These are phyloP conservation scores for Drosophila eugracilis DNA, from an alignment of 1,140 invertebrate species.

Conservation along the genomic window DNA sequence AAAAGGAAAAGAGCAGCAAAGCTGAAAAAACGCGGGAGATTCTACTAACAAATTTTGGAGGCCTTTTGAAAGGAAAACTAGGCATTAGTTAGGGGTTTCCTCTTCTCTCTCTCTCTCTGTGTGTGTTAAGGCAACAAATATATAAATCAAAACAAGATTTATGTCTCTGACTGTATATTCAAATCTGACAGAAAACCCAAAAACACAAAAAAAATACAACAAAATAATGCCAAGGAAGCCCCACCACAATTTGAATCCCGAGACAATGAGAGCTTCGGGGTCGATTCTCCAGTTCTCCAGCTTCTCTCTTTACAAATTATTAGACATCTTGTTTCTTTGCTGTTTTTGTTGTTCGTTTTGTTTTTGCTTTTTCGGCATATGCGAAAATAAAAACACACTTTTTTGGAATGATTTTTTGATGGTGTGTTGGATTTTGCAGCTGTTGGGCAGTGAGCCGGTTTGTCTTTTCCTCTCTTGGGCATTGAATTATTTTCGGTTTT, in stretches of 20 bases:
- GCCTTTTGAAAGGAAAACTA: conserved; percentile 63
- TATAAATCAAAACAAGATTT: conserved; percentile 75
- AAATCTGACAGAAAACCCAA: conserved; percentile 53
- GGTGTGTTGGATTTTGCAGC: conserved; percentile 52
- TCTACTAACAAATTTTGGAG: conserved; percentile 26
- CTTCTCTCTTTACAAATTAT: conserved; percentile 65
- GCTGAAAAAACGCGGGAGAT: conserved; percentile 29
- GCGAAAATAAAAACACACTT: conserved; percentile 33
- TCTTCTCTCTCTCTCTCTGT: too few species aligned
- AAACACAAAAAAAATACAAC: neutral
- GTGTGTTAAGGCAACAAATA: too few species aligned
- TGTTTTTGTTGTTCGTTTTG: neutral
- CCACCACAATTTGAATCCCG: conserved; percentile 34
- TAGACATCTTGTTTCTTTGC: conserved; percentile 40
- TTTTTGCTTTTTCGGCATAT: conserved; percentile 32
- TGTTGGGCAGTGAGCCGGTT: conserved; percentile 67
- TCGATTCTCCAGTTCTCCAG: conserved; percentile 5
- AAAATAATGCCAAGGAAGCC: conserved; percentile 32
- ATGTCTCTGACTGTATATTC: conserved; percentile 56
- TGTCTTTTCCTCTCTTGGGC: conserved; percentile 18
- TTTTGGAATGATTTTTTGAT: conserved; percentile 48
- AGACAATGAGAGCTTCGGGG: conserved; percentile 45
- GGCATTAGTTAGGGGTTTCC: conserved; percentile 28
- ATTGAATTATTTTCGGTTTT: conserved; percentile 19
- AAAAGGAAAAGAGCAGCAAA: conserved; percentile 47